These are phyloP conservation scores for Podargus strigoides DNA, from an alignment of 2,797 vertebrate species.

Conservation along the genomic window DNA sequence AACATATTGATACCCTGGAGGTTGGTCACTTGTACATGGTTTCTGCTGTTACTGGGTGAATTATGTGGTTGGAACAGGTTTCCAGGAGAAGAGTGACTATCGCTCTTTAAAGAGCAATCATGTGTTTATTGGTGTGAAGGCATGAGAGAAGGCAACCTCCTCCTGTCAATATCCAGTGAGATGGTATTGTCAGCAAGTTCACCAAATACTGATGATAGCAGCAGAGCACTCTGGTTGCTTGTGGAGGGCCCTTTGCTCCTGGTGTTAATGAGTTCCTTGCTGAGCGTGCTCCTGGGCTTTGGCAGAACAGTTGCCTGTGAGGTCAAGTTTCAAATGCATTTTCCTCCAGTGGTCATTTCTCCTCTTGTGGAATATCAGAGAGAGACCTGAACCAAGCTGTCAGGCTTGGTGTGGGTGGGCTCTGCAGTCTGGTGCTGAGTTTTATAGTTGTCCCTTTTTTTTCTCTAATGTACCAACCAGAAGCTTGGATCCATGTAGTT, in stretches of 20 bases:
- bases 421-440: neutral
- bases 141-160: neutral
- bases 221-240: neutral
- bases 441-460: neutral
- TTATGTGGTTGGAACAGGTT: neutral
- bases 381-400: neutral
- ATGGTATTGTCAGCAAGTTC: neutral
- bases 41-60: neutral
- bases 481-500: neutral
- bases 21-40: neutral
- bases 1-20: neutral
- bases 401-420: neutral
- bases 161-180: neutral
- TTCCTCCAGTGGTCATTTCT: neutral
- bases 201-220: neutral
- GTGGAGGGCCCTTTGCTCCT: neutral
- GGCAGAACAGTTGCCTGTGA: neutral
- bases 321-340: neutral
- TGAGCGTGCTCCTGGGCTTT: no score
- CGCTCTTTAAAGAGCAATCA: neutral
- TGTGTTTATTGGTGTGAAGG: neutral
- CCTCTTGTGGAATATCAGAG: neutral
- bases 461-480: neutral
- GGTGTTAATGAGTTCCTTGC: neutral
- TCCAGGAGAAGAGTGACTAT: neutral